A percentile compares a stretch with the other conserved stretches of the same genome.
Evolutionary conservation across 2,797 vertebrate genomes (phyloP).

Genomic region (Sus cebifrons): DNA sequence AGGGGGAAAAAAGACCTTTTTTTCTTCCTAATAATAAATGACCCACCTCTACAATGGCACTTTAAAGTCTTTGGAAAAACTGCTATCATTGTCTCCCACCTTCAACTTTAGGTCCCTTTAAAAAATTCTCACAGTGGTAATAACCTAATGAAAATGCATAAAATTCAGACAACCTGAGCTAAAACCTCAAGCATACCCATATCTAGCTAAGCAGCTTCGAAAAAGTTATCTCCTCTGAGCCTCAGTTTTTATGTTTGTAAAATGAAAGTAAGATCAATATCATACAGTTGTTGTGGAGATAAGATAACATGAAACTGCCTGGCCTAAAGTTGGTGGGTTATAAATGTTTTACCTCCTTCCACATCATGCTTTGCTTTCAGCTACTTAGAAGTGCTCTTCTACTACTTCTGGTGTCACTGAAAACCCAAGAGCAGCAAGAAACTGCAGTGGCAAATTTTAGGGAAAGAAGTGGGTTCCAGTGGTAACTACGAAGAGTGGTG

Average conservation of each 20-base stretch:
- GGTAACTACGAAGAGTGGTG: not conserved
- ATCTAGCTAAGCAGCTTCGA: not conserved
- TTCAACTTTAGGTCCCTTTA: not conserved
- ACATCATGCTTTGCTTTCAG: conserved; percentile 24
- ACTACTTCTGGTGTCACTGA: not conserved
- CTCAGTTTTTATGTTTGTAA: conserved; percentile 46
- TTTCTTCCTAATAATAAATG: conserved; percentile 45
- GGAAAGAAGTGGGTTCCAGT: not conserved
- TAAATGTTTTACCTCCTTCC: conserved; percentile 29
- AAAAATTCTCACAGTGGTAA: conserved; percentile 26
- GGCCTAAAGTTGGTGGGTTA: not conserved
- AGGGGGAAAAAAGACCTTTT: not conserved
- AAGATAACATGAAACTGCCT: not conserved
- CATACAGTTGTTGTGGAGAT: not conserved
- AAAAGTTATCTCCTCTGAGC: conserved; percentile 13
- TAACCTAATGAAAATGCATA: conserved; percentile 31
- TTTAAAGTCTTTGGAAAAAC: conserved; percentile 43
- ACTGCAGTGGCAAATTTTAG: not conserved
- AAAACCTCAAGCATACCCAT: conserved; percentile 37
- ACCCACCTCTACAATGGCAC: not conserved
- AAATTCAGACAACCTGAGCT: conserved; percentile 49
- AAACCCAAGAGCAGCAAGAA: conserved; percentile 4
- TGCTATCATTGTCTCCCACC: not conserved
- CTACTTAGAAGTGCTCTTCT: not conserved
- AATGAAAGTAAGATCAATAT: conserved; percentile 44